A percentile compares a stretch with the other conserved stretches of the same genome.
These are phyloP conservation scores for Chelidonichthys spinosus DNA, from an alignment of 2,797 vertebrate species.

Conservation along the genomic window DNA sequence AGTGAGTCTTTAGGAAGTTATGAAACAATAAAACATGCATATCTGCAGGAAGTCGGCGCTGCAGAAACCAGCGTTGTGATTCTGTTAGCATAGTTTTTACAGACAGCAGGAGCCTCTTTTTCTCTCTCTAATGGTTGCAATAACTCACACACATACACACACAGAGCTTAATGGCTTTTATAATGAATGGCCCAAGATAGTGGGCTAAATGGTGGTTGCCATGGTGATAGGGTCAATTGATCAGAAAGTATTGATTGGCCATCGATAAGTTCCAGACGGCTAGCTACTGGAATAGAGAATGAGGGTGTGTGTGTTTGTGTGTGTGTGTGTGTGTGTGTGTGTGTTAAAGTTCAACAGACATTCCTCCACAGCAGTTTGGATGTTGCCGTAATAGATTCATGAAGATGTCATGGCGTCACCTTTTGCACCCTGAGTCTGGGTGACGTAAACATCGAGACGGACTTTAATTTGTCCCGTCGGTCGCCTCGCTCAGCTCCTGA, in stretches of 20 bases:
- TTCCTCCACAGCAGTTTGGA: conserved; percentile 39
- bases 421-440: conserved; percentile 15
- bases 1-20: neutral
- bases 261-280: conserved; percentile 78
- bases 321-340: conserved; percentile 23
- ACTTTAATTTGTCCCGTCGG: conserved; percentile 9
- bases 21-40: neutral
- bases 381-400: conserved; percentile 36
- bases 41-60: conserved; percentile 27
- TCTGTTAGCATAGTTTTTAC: conserved; percentile 62
- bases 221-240: conserved; percentile 79
- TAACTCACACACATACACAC: conserved; percentile 65
- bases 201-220: conserved; percentile 80
- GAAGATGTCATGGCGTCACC: conserved; percentile 41
- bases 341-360: conserved; percentile 27
- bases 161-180: conserved; percentile 74
- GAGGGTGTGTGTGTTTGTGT: conserved; percentile 38
- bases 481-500: conserved; percentile 12
- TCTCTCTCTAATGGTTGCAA: conserved; percentile 73
- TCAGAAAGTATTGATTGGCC: conserved; percentile 74
- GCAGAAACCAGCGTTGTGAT: conserved; percentile 33
- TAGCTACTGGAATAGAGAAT: conserved; percentile 71
- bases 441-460: conserved; percentile 20
- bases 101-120: conserved; percentile 63
- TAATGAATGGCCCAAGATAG: conserved; percentile 80